Conservation (phyloP, 1,140 invertebrate genomes). For the Drosophila pectinifera region DNA sequence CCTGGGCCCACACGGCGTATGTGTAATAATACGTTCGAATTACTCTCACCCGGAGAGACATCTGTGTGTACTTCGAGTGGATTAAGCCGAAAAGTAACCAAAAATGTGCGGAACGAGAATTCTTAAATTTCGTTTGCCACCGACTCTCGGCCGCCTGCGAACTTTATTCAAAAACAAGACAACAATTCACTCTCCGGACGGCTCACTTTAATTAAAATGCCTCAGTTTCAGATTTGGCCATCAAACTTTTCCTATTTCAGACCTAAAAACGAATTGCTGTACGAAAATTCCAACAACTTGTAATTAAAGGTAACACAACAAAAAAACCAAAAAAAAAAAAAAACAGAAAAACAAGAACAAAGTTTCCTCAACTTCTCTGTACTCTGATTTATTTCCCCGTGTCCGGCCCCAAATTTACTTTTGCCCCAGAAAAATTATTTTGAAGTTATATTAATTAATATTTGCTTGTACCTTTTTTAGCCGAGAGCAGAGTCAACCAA, state of each 20-base stretch:
- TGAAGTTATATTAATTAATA: constrained; percentile 78
- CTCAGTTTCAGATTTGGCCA: constrained; percentile 42
- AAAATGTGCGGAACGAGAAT: neutral
- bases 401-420: constrained; percentile 18
- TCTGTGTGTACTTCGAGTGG: neutral
- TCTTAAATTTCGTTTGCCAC: constrained; percentile 3
- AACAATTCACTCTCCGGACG: constrained; percentile 20
- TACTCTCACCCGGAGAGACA: neutral
- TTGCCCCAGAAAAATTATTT: constrained; percentile 50
- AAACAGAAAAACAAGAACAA: constrained; percentile 32
- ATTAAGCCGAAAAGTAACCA: neutral
- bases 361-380: constrained; percentile 58
- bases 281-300: constrained; percentile 53
- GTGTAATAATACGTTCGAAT: constrained; percentile 31
- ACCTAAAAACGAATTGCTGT: constrained; percentile 40
- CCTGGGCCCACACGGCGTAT: constrained; percentile 46
- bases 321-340: constrained; percentile 28
- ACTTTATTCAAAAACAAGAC: constrained; percentile 5
- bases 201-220: constrained; percentile 75
- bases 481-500: constrained; percentile 4
- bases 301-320: constrained; percentile 70
- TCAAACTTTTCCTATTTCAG: constrained; percentile 73
- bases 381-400: constrained; percentile 17
- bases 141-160: too few relatives aligned
- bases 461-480: constrained; percentile 61